phyloP scores from a whole-genome alignment of 2,113 vertebrate genomes.

The Centropus bengalensis region DNA sequence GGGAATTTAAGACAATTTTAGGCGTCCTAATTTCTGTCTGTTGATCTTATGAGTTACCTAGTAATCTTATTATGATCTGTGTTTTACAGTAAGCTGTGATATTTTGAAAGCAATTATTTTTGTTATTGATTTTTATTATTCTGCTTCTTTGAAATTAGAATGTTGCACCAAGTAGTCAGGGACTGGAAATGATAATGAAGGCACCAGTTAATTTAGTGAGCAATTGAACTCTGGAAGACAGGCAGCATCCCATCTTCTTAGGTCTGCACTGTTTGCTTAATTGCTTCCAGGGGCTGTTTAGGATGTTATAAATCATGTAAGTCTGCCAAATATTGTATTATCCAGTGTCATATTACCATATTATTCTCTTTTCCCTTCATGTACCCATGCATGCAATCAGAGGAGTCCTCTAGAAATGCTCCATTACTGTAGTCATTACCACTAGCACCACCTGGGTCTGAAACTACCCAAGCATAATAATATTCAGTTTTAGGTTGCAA shows the following conservation, averaged over 20 bases:
- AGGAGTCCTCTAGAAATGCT: neutral
- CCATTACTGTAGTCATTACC: neutral
- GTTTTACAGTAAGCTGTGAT: neutral
- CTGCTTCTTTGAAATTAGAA: neutral
- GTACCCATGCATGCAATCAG: too few relatives aligned
- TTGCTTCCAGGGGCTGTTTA: constrained; percentile 14
- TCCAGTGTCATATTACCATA: neutral
- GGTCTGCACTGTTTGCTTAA: neutral
- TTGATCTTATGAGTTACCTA: neutral
- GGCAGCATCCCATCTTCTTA: neutral
- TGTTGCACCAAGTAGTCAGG: neutral
- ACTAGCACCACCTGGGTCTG: neutral
- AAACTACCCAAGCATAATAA: neutral
- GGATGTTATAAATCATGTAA: neutral
- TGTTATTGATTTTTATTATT: neutral
- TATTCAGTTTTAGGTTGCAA: neutral
- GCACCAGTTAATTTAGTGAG: neutral
- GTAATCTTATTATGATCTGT: neutral
- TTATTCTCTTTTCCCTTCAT: neutral
- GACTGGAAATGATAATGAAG: neutral
- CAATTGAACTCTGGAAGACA: neutral
- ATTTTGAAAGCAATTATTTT: neutral
- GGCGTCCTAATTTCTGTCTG: neutral
- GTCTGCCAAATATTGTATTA: neutral
- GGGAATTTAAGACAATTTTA: neutral